phyloP scores from a whole-genome alignment of 2,797 vertebrate genomes.

The Melanitta fusca region DNA sequence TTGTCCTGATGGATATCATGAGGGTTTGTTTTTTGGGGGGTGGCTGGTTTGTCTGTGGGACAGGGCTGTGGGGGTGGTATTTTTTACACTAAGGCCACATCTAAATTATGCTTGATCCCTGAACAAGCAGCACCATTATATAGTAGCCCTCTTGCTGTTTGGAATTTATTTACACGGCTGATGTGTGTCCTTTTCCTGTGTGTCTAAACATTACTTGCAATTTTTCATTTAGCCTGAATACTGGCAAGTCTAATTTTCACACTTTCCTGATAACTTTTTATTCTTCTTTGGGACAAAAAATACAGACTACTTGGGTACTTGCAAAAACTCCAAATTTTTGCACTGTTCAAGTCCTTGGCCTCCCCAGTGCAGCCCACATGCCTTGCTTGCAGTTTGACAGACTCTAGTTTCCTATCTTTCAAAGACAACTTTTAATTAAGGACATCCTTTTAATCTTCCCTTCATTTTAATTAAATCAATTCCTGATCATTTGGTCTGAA shows the following conservation, averaged over 20 bases:
- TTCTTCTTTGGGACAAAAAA: not conserved
- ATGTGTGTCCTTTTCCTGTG: not conserved
- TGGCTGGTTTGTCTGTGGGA: not conserved
- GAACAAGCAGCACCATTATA: not conserved
- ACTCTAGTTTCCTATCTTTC: not conserved
- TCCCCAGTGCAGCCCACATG: not conserved
- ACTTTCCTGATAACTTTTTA: not conserved
- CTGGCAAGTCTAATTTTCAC: not conserved
- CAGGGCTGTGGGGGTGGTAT: not conserved
- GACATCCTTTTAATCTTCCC: not conserved
- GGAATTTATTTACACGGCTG: not conserved
- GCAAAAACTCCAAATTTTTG: not conserved
- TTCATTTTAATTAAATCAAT: constrained; percentile 2
- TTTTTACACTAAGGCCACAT: not conserved
- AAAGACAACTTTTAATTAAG: constrained; percentile 21
- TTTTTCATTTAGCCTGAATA: not conserved
- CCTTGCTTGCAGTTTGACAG: not conserved
- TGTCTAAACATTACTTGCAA: not conserved
- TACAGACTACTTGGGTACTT: not conserved
- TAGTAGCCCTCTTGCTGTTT: not conserved
- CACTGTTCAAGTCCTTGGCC: not conserved
- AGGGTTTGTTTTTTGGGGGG: not conserved
- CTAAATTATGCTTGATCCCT: not conserved
- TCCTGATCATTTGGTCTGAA: not conserved
- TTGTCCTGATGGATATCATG: not conserved